Percentiles rank a stretch among this genome's conserved stretches.
Conservation (phyloP, 2,888 invertebrate species). For the Mesodorylaimus sp. region DNA sequence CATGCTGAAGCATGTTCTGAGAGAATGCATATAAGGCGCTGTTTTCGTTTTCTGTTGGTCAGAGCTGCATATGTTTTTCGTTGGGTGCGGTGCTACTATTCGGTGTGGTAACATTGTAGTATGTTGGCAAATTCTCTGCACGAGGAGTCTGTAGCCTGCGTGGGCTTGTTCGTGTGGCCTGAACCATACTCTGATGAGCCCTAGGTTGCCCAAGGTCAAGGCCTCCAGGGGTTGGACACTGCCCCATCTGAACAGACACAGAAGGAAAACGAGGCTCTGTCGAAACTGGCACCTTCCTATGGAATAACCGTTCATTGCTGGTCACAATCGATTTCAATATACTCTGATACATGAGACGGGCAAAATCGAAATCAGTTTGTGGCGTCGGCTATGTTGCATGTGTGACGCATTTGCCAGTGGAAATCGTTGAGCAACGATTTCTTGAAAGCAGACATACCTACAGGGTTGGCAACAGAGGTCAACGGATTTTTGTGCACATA, state of each 20-base stretch:
- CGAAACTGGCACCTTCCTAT: neutral
- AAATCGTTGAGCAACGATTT: neutral
- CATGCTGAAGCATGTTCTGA: too few relatives aligned
- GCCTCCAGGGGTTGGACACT: neutral
- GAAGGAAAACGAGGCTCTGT: neutral
- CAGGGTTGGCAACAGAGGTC: too few relatives aligned
- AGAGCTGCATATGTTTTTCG: constrained; percentile 1
- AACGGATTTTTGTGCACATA: too few relatives aligned
- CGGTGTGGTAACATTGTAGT: neutral
- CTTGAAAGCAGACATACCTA: too few relatives aligned
- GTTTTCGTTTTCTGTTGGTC: neutral
- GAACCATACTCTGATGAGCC: too few relatives aligned
- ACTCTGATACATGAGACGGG: neutral
- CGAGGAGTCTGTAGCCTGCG: too few relatives aligned
- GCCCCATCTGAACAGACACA: neutral
- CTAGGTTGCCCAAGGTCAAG: too few relatives aligned
- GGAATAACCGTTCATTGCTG: neutral
- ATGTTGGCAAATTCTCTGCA: constrained; percentile 8
- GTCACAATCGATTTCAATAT: neutral
- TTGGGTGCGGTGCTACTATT: constrained; percentile 4
- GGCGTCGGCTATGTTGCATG: constrained; percentile 1
- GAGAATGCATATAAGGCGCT: too few relatives aligned
- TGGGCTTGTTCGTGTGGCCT: too few relatives aligned
- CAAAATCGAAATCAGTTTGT: constrained; percentile 7
- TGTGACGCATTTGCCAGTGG: neutral